phyloP scores from a whole-genome alignment of 2,113 vertebrate genomes.

The Sciurus niger region DNA sequence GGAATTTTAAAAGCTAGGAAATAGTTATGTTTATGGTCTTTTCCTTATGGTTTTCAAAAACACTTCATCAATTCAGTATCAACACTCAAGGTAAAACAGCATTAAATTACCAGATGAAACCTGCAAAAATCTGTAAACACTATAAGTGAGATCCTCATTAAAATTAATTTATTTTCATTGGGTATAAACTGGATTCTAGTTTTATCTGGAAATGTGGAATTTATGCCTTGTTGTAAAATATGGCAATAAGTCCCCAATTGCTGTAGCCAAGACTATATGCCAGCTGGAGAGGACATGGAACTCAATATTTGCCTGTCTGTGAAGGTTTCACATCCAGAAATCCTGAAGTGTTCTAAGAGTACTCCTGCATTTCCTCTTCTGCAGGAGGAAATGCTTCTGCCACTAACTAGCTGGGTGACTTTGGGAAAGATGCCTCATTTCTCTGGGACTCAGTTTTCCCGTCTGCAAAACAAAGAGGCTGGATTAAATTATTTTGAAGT shows the following conservation, averaged over 20 bases:
- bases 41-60: background rate
- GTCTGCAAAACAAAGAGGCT: background rate
- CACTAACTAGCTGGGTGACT: background rate
- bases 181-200: constrained; percentile 24
- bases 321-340: background rate
- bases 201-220: constrained; percentile 65
- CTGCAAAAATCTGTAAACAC: constrained; percentile 44
- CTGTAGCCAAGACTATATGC: background rate
- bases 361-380: background rate
- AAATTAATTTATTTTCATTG: constrained; percentile 71
- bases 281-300: constrained; percentile 8
- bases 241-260: constrained; percentile 21
- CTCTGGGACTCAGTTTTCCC: constrained; percentile 14
- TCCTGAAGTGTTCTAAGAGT: background rate
- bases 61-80: constrained; percentile 13
- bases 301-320: background rate
- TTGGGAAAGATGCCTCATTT: background rate
- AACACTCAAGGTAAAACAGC: constrained; percentile 60
- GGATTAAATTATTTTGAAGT: background rate
- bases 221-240: constrained; percentile 68
- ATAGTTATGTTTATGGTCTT: constrained; percentile 2
- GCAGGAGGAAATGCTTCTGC: background rate
- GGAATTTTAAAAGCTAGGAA: background rate
- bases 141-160: constrained; percentile 41
- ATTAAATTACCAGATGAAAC: constrained; percentile 54